These are phyloP conservation scores for Iphiclides podalirius DNA, from an alignment of 2,888 invertebrate species.

Conservation along the genomic window DNA sequence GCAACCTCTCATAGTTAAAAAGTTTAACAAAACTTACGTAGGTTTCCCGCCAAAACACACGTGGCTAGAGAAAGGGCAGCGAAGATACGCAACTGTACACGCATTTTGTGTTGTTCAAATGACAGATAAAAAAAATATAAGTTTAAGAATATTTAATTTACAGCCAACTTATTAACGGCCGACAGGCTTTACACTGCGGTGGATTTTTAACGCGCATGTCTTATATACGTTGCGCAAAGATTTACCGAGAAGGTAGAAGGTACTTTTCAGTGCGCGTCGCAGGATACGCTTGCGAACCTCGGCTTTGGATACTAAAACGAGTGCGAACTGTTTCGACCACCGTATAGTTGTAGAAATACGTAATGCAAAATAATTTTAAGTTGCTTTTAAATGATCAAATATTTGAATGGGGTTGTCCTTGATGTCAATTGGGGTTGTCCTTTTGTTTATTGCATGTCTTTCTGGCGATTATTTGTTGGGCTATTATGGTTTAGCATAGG, in stretches of 20 bases:
- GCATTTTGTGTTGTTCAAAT: slow-evolving; percentile 41
- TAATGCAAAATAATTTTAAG: background rate
- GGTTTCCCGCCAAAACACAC: slow-evolving; percentile 39
- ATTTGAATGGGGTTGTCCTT: background rate
- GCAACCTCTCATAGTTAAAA: too few relatives aligned
- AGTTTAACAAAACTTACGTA: slow-evolving; percentile 54
- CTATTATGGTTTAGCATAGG: too few relatives aligned
- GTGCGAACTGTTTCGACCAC: background rate
- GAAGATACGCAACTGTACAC: slow-evolving; percentile 36
- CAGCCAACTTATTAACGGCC: background rate
- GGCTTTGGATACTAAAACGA: background rate
- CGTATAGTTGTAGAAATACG: background rate
- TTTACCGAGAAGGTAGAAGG: slow-evolving; percentile 5
- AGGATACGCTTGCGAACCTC: background rate
- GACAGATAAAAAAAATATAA: slow-evolving; percentile 13
- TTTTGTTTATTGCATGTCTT: too few relatives aligned
- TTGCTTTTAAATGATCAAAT: background rate
- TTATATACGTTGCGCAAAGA: slow-evolving; percentile 23
- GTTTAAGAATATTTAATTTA: background rate
- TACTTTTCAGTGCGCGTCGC: slow-evolving; percentile 1
- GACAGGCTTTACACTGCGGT: slow-evolving; percentile 19
- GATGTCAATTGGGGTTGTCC: background rate
- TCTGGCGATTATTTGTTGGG: too few relatives aligned
- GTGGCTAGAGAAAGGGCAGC: slow-evolving; percentile 38
- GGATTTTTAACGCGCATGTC: slow-evolving; percentile 15